Percentiles rank a stretch among this genome's conserved stretches.
Evolutionary conservation across 2,888 invertebrate species (phyloP).

Genomic region (Listrodromus nycthemerus): DNA sequence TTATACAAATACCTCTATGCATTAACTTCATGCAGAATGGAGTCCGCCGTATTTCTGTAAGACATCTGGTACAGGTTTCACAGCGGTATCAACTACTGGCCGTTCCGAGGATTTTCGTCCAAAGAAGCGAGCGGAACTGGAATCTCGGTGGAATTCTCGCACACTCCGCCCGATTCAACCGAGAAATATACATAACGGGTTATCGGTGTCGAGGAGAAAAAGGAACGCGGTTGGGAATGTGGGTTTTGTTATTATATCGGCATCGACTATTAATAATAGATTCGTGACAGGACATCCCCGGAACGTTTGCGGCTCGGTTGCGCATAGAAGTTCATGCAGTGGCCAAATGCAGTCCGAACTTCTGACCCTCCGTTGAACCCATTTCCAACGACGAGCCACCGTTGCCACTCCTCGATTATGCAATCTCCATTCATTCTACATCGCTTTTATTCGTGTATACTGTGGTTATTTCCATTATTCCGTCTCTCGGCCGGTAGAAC

Average conservation of each 20-base stretch:
- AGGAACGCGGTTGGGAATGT: slow-evolving; percentile 37
- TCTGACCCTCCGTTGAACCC: slow-evolving; percentile 24
- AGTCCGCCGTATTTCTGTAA: slow-evolving; percentile 10
- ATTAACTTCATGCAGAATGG: slow-evolving; percentile 17
- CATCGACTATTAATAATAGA: slow-evolving; percentile 66
- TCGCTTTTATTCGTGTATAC: slow-evolving; percentile 9
- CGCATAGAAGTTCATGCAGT: slow-evolving; percentile 26
- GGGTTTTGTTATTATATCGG: slow-evolving; percentile 60
- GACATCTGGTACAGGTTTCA: neutral
- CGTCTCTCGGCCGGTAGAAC: slow-evolving; percentile 6
- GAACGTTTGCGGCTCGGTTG: slow-evolving; percentile 32
- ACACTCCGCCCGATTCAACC: slow-evolving; percentile 5
- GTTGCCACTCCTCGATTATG: slow-evolving; percentile 25
- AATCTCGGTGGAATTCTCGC: slow-evolving; percentile 34
- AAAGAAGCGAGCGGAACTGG: neutral
- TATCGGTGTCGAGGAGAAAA: neutral
- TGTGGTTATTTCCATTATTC: slow-evolving; percentile 31
- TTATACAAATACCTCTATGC: slow-evolving; percentile 4
- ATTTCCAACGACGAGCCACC: slow-evolving; percentile 36
- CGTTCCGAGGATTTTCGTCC: slow-evolving; percentile 3
- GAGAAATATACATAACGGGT: slow-evolving; percentile 6
- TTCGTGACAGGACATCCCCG: slow-evolving; percentile 45
- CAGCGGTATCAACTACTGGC: slow-evolving; percentile 3
- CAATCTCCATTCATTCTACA: slow-evolving; percentile 28
- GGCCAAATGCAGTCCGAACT: slow-evolving; percentile 11